Conservation (phyloP, 2,113 vertebrate genomes). For the Mirza zaza region DNA sequence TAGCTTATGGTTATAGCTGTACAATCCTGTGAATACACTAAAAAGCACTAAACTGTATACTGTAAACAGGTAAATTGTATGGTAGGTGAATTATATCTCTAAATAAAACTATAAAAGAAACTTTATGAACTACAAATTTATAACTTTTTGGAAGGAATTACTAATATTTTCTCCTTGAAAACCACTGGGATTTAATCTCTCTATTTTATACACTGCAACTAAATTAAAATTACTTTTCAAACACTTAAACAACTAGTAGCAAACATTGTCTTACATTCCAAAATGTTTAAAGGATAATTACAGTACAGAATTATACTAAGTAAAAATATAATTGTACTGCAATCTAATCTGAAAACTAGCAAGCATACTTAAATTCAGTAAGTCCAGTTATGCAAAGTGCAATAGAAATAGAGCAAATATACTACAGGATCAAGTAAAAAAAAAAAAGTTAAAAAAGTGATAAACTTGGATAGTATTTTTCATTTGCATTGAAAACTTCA, state of each 20-base stretch:
- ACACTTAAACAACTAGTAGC: not conserved
- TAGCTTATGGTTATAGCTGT: not conserved
- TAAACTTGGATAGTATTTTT: not conserved
- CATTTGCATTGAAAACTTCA: not conserved
- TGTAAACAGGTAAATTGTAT: not conserved
- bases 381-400: not conserved
- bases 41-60: not conserved
- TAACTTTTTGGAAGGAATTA: not conserved
- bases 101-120: not conserved
- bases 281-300: constrained; percentile 39
- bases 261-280: constrained; percentile 14
- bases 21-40: not conserved
- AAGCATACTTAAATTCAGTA: not conserved
- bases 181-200: not conserved
- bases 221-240: constrained; percentile 46
- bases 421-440: not conserved
- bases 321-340: not conserved
- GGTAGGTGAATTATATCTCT: not conserved
- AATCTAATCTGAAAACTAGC: constrained; percentile 1
- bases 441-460: not conserved
- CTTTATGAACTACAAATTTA: not conserved
- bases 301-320: not conserved
- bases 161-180: not conserved
- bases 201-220: not conserved
- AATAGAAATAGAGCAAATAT: not conserved